phyloP scores from a whole-genome alignment of 92 coral and sea anemone genomes.

The Paramuricea clavata region DNA sequence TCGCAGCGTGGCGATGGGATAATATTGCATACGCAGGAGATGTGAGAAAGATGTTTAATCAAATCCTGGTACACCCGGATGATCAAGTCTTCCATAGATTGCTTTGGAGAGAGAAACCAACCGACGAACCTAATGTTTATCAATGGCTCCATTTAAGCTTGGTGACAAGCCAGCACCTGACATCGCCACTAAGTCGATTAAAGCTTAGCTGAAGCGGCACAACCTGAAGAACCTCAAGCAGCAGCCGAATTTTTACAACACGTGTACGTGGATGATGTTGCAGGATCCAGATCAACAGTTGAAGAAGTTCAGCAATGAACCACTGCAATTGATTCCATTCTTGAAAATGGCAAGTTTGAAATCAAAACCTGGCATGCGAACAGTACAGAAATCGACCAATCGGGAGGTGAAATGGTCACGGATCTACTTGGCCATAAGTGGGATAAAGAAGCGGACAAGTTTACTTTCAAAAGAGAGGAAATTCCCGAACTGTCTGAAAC shows the following conservation, averaged over 20 bases:
- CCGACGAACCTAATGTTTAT: conserved; percentile 68
- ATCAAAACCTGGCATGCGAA: neutral
- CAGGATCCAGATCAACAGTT: neutral
- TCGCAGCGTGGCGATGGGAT: conserved; percentile 2
- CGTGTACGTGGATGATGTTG: conserved; percentile 71
- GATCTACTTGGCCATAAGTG: neutral
- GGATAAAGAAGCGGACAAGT: neutral
- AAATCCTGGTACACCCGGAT: too few species aligned
- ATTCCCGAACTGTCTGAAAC: neutral
- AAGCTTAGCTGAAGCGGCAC: too few species aligned
- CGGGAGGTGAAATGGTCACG: conserved; percentile 3
- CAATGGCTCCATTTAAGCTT: conserved; percentile 67
- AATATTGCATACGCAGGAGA: conserved; percentile 32
- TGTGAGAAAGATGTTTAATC: too few species aligned
- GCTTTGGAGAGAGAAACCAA: too few species aligned
- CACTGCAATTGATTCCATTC: conserved; percentile 46
- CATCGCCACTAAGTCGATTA: conserved; percentile 62
- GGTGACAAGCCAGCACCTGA: conserved; percentile 81
- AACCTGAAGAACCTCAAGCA: too few species aligned
- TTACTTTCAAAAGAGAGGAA: neutral
- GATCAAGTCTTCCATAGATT: too few species aligned
- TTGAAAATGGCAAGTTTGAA: conserved; percentile 6
- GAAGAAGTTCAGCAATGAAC: neutral
- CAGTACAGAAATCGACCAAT: too few species aligned
- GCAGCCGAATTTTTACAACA: too few species aligned